Evolutionary conservation across 2,888 invertebrate species (phyloP), one percentile per base, ranked within the genome.

Genomic region (Trichacis sp.): DNA sequence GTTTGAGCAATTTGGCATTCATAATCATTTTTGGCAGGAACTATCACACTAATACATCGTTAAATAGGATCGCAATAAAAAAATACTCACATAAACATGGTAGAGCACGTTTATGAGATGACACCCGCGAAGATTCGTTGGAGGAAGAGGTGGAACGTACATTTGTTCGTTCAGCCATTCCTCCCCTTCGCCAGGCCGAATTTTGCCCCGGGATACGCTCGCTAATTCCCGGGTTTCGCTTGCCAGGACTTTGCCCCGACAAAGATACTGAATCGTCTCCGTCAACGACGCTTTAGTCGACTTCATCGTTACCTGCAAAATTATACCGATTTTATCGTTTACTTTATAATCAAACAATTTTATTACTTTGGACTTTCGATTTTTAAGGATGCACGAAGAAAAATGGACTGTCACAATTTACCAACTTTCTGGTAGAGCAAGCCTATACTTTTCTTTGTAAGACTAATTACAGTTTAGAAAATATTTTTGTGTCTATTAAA

Each of bases 91-190:
- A 83, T 93, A 95, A 54, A 96, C 94, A 83, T 96, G 95, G 81
- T 97, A 97, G 76, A 94, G 92, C 76, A 97, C 94, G 81, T 93
- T 91, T 78, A 97, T 97, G 76, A 97, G 90, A 85, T 96, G 95
- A 83, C 97, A 97, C 59, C 96, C 96, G 75, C 96, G 89, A 56
- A 97, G 88, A 87, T 96, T 95, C 65, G 97, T 97, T 33, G 97
- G 97, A 68, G 97, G 97, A 76, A 97, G 86, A 20, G 97, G 96
- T 64, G 97, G 97, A 69, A 97, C 95, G 84, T 95, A 94, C 56
- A 97, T 89, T 80, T 93, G 91, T 84, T 96, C 95, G 80, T 92
- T 93, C 66, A 92, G 89, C 94, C 96, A 96, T 84, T 91, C 91
- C 82, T 94, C 95, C 61, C 90, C 89, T 73, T 90, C 92, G 38